Base-by-base conservation (phyloP, 2,888 invertebrate species). In the Callyntrura sp. region DNA sequence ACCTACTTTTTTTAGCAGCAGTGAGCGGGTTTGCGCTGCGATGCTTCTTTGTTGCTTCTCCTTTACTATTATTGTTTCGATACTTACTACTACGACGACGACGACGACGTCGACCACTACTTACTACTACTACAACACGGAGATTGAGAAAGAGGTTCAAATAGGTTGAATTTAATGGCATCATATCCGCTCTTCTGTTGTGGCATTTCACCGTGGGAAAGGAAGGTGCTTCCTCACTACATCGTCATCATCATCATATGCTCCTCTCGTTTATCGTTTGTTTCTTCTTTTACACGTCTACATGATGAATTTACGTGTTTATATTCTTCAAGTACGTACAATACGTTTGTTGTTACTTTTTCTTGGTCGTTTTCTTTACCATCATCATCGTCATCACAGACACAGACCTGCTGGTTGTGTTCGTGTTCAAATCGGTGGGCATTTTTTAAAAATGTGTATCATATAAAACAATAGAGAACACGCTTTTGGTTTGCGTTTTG, bases 151-250 rank as follows among this genome's bases (percentile, higher is more conserved):
- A 90, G 90, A 90, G 86, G 90, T 90, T 90, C 86, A 90, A 85
- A 90, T 90, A 91, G 88, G 90, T 91, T 91, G 91, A 90, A 90
- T 90, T 90, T 91, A 92, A 92, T 90, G 92, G 91, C 92, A 91
- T 92, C 93, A 92, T 92, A 92, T 93, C 93, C 93, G 93, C 91
- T 93, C 91, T 85, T 91, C 85, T 90, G 82, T 90, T 92, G 91
- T 92, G 92, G 91, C 92, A 92, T 93, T 93, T 92, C 92, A 93
- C 92, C 93, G 93, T 93, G 93, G 93, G 93, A 93, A 93, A 93
- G 93, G 93, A 93, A 93, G 92, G 91, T 91, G 92, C 92, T 93
- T 93, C 92, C 93, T 93, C 91, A 92, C 90, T 90, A 88, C 91
- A 92, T 91, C 90, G 82, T 85, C 89, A 84, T 88, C 83, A 84